These are phyloP conservation scores for Hestina assimilis DNA, from an alignment of 1,140 invertebrate species.

Conservation along the genomic window DNA sequence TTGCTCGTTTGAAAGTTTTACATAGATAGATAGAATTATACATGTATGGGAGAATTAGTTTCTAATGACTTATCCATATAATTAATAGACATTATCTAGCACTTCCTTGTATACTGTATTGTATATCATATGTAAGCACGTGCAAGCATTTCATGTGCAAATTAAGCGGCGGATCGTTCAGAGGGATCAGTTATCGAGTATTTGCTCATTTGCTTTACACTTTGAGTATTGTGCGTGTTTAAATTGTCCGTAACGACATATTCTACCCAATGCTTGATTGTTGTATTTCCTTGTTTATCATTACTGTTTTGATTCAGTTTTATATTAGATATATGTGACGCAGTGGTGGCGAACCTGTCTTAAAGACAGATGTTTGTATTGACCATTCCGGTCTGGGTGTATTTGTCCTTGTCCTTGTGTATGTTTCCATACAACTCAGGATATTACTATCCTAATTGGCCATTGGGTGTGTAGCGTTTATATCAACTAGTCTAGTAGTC, in stretches of 20 bases:
- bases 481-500: too few relatives aligned
- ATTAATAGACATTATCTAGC: neutral
- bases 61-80: neutral
- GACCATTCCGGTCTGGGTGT: too few relatives aligned
- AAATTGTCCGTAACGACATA: constrained; percentile 12
- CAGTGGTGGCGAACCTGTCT: too few relatives aligned
- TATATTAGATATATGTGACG: too few relatives aligned
- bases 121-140: neutral
- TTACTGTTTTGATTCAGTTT: neutral
- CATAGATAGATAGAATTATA: too few relatives aligned
- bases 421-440: too few relatives aligned
- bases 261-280: neutral
- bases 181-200: constrained; percentile 1
- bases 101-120: neutral
- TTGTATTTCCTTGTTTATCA: constrained; percentile 7
- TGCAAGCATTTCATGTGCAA: constrained; percentile 7
- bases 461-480: too few relatives aligned
- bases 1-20: too few relatives aligned
- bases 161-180: neutral
- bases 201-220: neutral
- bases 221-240: constrained; percentile 5
- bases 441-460: too few relatives aligned
- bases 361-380: too few relatives aligned
- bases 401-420: too few relatives aligned
- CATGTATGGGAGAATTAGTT: too few relatives aligned